Evolutionary conservation across 2,797 vertebrate species (phyloP), one percentile per base, ranked within the genome.

Genomic region (Mormyrops boulengeri): DNA sequence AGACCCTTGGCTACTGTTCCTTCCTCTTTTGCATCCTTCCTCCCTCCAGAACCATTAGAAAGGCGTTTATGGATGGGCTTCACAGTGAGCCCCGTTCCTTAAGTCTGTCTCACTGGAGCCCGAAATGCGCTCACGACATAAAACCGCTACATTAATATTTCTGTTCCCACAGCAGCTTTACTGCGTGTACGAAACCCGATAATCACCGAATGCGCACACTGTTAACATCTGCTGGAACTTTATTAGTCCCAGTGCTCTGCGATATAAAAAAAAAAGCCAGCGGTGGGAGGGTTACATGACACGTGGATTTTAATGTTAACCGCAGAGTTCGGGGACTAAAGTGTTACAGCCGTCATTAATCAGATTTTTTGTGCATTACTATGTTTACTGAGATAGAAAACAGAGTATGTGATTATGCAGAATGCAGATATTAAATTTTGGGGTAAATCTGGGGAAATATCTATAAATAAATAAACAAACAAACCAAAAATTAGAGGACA

Each of bases 141-240:
- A 93, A 92, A 97, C 96, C 95, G 93, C 94, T 94, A 92, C 90
- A 19, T 95, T 94, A 95, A 95, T 96, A 96, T 96, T 96, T 95
- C 96, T 95, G 88, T 95, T 98, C 97, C 97, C 97, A 95, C 94
- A 91, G 97, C 96, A 97, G 95, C 97, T 97, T 99, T 98, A 98
- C 96, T 96, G 94, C 96, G 95, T 96, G 95, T 96, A 94, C 96
- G 97, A 96, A 97, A 96, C 96, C 95, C 96, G 94, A 97, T 96
- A 97, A 97, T 98, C 97, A 97, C 97, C 97, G 97, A 98, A 98
- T 96, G 93, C 96, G 96, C 96, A 96, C 97, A 97, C 97, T 98
- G 98, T 97, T 98, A 98, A 98, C 97, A 98, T 98, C 98, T 99
- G 98, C 96, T 98, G 96, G 94, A 96, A 96, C 96, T 95, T 99